phyloP scores from a whole-genome alignment of 35 echinoderm and acorn worm genomes.

The Apostichopus parvimensis region DNA sequence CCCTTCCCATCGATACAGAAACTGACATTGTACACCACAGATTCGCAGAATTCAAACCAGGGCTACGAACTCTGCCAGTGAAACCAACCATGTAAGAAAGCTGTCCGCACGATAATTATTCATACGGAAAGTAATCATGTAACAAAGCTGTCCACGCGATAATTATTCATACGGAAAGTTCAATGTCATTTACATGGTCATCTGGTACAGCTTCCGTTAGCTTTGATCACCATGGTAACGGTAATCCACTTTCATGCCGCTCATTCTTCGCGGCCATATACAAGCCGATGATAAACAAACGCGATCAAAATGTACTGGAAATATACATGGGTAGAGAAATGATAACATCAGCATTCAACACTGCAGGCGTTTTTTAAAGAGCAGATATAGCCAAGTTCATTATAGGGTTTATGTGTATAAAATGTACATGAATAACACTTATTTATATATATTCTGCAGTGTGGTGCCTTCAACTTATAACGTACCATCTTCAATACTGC shows the following conservation, averaged over 20 bases:
- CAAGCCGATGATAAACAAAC: conserved; percentile 9
- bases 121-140: neutral
- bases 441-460: too few relatives aligned
- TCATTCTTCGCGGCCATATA: conserved; percentile 8
- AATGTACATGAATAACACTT: too few relatives aligned
- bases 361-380: neutral
- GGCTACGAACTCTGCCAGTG: too few relatives aligned
- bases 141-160: neutral
- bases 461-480: too few relatives aligned
- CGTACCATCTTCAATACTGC: too few relatives aligned
- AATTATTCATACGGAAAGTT: neutral
- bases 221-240: neutral
- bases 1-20: too few relatives aligned
- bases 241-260: neutral
- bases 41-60: too few relatives aligned
- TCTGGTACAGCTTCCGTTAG: neutral
- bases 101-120: too few relatives aligned
- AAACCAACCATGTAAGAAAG: too few relatives aligned
- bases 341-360: neutral
- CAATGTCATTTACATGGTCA: neutral
- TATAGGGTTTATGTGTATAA: too few relatives aligned
- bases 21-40: too few relatives aligned
- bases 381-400: neutral
- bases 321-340: neutral
- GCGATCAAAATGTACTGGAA: neutral